phyloP scores from a whole-genome alignment of 2,113 vertebrate species.

The Pungitius pungitius region DNA sequence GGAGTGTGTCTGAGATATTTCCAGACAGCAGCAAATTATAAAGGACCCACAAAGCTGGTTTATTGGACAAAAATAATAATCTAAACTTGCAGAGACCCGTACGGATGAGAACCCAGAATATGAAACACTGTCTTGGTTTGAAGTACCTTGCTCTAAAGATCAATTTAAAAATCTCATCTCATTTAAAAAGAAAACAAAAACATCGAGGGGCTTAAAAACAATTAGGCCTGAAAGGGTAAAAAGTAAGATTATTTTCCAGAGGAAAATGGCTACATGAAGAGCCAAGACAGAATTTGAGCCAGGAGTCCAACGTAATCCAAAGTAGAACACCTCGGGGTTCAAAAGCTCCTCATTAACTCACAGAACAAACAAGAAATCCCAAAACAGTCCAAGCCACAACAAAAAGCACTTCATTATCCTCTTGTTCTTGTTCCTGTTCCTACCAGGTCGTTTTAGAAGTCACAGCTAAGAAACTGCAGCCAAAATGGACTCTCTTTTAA shows the following conservation, averaged over 20 bases:
- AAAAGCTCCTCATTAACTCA: constrained; percentile 61
- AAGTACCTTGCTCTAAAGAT: constrained; percentile 58
- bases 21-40: constrained; percentile 3
- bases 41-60: not conserved
- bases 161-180: constrained; percentile 58
- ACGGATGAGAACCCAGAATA: constrained; percentile 9
- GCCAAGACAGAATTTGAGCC: constrained; percentile 43
- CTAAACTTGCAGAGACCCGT: constrained; percentile 28
- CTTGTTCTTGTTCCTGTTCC: constrained; percentile 33
- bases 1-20: not conserved
- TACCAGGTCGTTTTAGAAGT: constrained; percentile 12
- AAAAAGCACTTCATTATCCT: constrained; percentile 45
- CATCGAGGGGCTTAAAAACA: constrained; percentile 56
- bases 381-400: constrained; percentile 37
- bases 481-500: constrained; percentile 37
- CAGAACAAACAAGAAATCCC: constrained; percentile 54
- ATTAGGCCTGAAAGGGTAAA: constrained; percentile 63
- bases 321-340: constrained; percentile 53
- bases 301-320: constrained; percentile 55
- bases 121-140: constrained; percentile 57
- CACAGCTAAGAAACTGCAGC: constrained; percentile 36
- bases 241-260: constrained; percentile 52
- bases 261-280: constrained; percentile 30
- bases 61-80: constrained; percentile 35
- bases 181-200: constrained; percentile 64